Evolutionary conservation across 2,797 vertebrate species (phyloP).

Genomic region (Ceryle rudis): DNA sequence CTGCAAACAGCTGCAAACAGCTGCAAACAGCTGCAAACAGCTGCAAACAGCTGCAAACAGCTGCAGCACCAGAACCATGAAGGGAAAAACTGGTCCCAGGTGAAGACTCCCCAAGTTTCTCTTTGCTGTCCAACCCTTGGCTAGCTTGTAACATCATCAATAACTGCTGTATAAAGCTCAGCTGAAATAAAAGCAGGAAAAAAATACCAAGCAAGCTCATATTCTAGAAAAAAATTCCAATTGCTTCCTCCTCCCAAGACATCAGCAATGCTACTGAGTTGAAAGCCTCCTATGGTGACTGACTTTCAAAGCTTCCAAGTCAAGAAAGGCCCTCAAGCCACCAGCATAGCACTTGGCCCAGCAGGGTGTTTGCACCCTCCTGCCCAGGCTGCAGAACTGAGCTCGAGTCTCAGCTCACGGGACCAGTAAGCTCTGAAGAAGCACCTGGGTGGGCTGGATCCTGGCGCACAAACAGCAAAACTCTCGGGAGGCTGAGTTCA

Average conservation of each 20-base stretch:
- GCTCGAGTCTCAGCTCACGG: not conserved
- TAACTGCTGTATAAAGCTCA: not conserved
- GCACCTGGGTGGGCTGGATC: not conserved
- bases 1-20: not conserved
- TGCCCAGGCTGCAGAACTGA: too few relatives aligned
- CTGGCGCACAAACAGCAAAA: not conserved
- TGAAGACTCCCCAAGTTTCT: not conserved
- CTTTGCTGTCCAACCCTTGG: not conserved
- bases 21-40: not conserved
- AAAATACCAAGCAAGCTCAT: not conserved
- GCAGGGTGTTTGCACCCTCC: not conserved
- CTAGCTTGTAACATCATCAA: not conserved
- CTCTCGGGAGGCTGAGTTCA: not conserved
- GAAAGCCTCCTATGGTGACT: not conserved
- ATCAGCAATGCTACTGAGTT: not conserved
- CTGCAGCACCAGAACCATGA: accelerated
- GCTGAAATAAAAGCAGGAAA: not conserved
- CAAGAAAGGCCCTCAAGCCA: not conserved
- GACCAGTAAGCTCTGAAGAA: not conserved
- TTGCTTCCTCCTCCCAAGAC: not conserved
- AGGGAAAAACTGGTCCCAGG: not conserved
- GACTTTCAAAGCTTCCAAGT: not conserved
- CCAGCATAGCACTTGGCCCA: not conserved
- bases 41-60: not conserved
- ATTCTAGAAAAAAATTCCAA: not conserved